Conservation (phyloP, 2,113 vertebrate genomes). For the Mormyrus lacerda region DNA sequence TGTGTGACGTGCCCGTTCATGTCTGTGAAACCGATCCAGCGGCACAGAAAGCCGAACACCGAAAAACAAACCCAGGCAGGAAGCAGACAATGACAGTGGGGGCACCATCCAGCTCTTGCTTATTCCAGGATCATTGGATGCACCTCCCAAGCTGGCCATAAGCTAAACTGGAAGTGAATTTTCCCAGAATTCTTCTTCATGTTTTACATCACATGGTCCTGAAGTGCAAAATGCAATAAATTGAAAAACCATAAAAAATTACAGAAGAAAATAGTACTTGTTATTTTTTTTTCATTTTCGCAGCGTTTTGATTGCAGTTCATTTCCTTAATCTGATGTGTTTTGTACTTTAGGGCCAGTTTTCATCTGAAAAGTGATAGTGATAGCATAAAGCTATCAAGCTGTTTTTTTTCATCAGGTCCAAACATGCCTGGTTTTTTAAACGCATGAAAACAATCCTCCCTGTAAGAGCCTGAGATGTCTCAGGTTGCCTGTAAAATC, state of each 20-base stretch:
- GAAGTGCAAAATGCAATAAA: background rate
- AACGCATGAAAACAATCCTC: background rate
- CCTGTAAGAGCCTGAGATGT: background rate
- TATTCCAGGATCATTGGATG: background rate
- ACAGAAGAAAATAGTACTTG: background rate
- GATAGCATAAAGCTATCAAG: background rate
- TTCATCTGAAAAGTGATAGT: background rate
- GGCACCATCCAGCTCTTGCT: background rate
- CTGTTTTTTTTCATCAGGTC: background rate
- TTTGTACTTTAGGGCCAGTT: background rate
- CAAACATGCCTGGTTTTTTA: background rate
- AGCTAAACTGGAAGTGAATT: background rate
- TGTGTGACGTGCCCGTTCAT: conserved; percentile 37
- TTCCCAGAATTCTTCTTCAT: background rate
- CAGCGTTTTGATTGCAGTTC: background rate
- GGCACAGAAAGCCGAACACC: background rate
- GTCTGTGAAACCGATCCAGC: conserved; percentile 25
- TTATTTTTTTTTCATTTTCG: background rate
- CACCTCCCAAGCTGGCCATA: background rate
- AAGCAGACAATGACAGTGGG: background rate
- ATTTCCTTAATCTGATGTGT: background rate
- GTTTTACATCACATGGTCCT: background rate
- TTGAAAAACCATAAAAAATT: background rate
- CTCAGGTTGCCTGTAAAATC: background rate
- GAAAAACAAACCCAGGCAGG: background rate